Percentiles rank a stretch among this genome's conserved stretches.
These are phyloP conservation scores for Lepeophtheirus salmonis DNA, from an alignment of 1,140 invertebrate species.

Conservation along the genomic window DNA sequence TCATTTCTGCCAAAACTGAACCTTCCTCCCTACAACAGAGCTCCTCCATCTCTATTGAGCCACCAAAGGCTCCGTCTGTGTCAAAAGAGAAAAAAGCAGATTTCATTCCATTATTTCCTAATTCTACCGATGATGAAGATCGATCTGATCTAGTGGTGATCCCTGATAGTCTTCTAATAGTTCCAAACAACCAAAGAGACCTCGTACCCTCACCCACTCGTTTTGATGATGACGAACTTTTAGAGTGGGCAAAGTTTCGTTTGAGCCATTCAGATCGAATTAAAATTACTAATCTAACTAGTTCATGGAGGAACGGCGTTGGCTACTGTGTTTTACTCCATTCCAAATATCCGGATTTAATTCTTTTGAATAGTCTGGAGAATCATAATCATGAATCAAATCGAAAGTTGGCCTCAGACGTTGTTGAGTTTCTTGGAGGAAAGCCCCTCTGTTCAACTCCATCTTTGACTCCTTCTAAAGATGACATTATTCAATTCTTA, in stretches of 20 bases:
- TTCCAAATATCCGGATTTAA: not conserved
- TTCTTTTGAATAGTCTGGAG: not conserved
- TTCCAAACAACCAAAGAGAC: not conserved
- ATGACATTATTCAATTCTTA: not conserved
- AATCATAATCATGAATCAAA: not conserved
- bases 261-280: not conserved
- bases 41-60: not conserved
- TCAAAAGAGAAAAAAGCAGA: not conserved
- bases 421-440: not conserved
- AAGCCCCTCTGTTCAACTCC: too few species aligned
- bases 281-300: conserved; percentile 1
- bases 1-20: too few species aligned
- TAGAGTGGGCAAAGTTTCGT: not conserved
- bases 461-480: too few species aligned
- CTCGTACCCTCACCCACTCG: not conserved
- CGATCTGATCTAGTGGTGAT: not conserved
- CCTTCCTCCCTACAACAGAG: too few species aligned
- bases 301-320: not conserved
- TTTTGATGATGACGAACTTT: not conserved
- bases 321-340: not conserved
- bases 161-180: not conserved
- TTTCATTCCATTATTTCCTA: too few species aligned
- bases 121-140: too few species aligned
- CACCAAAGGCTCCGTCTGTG: not conserved
- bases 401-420: not conserved